phyloP scores from a whole-genome alignment of 2,797 vertebrate genomes.

The Gastrophryne carolinensis region DNA sequence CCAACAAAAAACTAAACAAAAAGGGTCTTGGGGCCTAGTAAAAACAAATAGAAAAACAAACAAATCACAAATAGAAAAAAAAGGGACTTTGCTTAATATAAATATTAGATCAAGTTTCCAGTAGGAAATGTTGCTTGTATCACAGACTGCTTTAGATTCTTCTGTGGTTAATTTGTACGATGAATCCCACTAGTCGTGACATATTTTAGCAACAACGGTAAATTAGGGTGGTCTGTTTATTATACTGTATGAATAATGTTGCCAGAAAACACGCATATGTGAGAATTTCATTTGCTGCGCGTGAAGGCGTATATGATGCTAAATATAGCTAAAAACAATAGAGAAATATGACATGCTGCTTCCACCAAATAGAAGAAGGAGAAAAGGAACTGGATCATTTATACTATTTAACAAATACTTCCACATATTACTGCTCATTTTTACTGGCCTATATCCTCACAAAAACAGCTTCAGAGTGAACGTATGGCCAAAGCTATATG shows the following conservation, averaged over 20 bases:
- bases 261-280: not conserved
- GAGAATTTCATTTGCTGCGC: not conserved
- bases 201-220: constrained; percentile 8
- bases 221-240: not conserved
- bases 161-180: not conserved
- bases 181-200: not conserved
- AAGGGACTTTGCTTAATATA: too few species aligned
- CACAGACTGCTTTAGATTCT: not conserved
- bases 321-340: not conserved
- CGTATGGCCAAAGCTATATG: too few species aligned
- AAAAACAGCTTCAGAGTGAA: too few species aligned
- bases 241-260: not conserved
- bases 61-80: too few species aligned
- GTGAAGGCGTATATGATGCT: not conserved
- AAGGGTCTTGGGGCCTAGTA: too few species aligned
- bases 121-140: not conserved
- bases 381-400: not conserved
- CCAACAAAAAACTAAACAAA: too few species aligned
- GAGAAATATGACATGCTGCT: not conserved
- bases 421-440: not conserved
- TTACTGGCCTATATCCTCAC: too few species aligned
- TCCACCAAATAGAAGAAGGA: not conserved
- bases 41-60: too few species aligned
- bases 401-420: not conserved
- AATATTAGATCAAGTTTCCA: too few species aligned